phyloP scores from a whole-genome alignment of 2,797 vertebrate species.

The Melanotaenia nigrans region DNA sequence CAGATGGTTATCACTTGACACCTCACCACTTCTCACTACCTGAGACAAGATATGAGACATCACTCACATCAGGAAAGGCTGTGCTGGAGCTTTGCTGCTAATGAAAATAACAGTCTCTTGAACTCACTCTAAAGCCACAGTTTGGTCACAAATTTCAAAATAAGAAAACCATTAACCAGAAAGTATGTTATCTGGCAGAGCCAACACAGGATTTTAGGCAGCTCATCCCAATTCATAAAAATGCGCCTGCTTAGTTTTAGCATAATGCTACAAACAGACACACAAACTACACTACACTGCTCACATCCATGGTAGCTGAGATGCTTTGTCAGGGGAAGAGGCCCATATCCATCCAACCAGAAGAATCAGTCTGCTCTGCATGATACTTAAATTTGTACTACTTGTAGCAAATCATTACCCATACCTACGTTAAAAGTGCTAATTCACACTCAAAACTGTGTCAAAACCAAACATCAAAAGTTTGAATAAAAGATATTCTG shows the following conservation, averaged over 20 bases:
- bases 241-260: neutral
- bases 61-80: slow-evolving; percentile 18
- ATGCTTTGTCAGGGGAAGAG: neutral
- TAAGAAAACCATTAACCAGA: neutral
- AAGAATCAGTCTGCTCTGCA: neutral
- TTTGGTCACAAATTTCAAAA: neutral
- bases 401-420: no score
- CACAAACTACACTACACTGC: neutral
- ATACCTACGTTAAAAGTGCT: no score
- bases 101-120: neutral
- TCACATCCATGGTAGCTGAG: neutral
- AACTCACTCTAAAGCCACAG: neutral
- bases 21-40: slow-evolving; percentile 41
- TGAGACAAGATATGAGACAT: slow-evolving; percentile 39
- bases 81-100: slow-evolving; percentile 8
- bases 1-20: slow-evolving; percentile 61
- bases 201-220: neutral
- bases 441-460: no score
- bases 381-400: no score
- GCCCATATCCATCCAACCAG: neutral
- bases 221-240: neutral
- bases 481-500: no score
- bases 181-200: neutral
- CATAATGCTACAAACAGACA: neutral
- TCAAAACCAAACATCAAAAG: no score